Evolutionary conservation across 2,113 vertebrate species (phyloP).

Genomic region (Eulemur macaco): DNA sequence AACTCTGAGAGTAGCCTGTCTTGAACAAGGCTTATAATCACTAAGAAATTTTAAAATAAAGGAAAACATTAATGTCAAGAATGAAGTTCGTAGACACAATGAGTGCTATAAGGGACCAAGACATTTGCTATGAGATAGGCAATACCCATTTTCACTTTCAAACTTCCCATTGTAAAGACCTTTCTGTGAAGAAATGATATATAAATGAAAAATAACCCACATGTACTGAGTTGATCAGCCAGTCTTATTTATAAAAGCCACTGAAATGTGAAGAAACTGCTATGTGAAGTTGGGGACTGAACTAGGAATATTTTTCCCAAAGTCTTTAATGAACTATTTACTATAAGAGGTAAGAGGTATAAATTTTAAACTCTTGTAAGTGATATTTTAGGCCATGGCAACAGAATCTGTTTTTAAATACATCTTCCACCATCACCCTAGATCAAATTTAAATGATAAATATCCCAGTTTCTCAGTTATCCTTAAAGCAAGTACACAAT

Average conservation of each 20-base stretch:
- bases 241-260: slow-evolving; percentile 1
- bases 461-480: neutral
- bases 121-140: neutral
- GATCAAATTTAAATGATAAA: slow-evolving; percentile 4
- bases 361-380: slow-evolving; percentile 12
- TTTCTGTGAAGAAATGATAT: neutral
- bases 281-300: neutral
- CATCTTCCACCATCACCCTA: neutral
- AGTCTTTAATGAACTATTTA: slow-evolving; percentile 32
- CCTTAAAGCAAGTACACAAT: neutral
- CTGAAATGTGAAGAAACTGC: neutral
- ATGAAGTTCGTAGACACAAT: neutral
- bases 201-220: slow-evolving; percentile 13
- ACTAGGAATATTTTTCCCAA: neutral
- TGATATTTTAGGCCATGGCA: neutral
- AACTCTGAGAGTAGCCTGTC: neutral
- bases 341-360: neutral
- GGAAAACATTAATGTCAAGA: neutral
- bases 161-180: neutral
- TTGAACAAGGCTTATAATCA: neutral
- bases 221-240: neutral
- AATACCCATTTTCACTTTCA: neutral
- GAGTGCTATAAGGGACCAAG: neutral
- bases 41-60: neutral
- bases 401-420: neutral